Conservation (phyloP, 2,888 invertebrate species). For the Apamea sordens region DNA sequence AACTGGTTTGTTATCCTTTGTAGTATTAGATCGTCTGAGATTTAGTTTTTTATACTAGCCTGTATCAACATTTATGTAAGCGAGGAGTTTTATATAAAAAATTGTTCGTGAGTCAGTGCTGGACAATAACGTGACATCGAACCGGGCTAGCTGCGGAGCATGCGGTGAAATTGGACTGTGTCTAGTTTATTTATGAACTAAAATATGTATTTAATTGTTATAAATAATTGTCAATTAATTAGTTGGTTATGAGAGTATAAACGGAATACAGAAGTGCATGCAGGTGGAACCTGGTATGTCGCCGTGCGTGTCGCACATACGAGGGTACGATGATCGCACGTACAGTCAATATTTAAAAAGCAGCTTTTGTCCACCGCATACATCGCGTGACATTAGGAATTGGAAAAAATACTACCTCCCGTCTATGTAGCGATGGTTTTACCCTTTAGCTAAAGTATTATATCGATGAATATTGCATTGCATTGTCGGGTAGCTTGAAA, state of each 20-base stretch:
- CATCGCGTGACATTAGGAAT: conserved; percentile 61
- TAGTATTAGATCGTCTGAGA: conserved; percentile 42
- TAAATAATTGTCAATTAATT: conserved; percentile 30
- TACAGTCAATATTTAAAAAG: conserved; percentile 60
- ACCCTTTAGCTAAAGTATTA: conserved; percentile 46
- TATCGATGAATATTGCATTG: conserved; percentile 23
- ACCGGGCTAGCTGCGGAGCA: conserved; percentile 39
- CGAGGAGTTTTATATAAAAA: conserved; percentile 44
- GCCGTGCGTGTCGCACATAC: conserved; percentile 48
- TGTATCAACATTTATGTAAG: conserved; percentile 31
- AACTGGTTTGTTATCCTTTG: conserved; percentile 57
- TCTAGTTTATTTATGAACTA: conserved; percentile 36
- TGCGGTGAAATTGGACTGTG: conserved; percentile 46
- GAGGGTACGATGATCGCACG: conserved; percentile 41
- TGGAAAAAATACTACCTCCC: conserved; percentile 42
- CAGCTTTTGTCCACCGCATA: conserved; percentile 53
- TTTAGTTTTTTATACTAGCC: conserved; percentile 48
- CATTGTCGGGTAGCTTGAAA: conserved; percentile 7
- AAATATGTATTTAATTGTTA: conserved; percentile 17
- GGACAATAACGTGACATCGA: conserved; percentile 46
- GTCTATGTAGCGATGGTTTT: conserved; percentile 35
- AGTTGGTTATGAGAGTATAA: conserved; percentile 23
- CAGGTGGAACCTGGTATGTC: conserved; percentile 55
- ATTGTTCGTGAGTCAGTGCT: conserved; percentile 51
- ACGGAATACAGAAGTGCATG: conserved; percentile 41